A percentile compares a stretch with the other conserved stretches of the same genome.
Conservation (phyloP, 2,113 vertebrate species). For the Oryzias woworae region DNA sequence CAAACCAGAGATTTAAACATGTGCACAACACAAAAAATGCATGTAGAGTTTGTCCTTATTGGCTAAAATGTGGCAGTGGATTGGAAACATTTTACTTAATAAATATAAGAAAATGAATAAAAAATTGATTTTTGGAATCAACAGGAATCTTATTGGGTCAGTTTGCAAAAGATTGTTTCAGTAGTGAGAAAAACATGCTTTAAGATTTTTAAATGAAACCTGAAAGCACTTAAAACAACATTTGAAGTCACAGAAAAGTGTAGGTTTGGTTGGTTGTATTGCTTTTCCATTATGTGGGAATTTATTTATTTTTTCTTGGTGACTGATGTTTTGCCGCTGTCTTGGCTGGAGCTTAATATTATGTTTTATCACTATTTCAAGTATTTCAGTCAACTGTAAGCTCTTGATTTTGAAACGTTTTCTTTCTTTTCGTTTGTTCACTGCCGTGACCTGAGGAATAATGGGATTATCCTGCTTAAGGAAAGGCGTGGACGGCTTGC, state of each 20-base stretch:
- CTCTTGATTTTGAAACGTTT: slow-evolving; percentile 67
- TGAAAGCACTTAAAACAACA: too few species aligned
- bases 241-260: too few species aligned
- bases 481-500: slow-evolving; percentile 58
- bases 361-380: slow-evolving; percentile 58
- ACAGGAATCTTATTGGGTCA: too few species aligned
- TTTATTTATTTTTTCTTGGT: slow-evolving; percentile 38
- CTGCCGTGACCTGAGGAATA: slow-evolving; percentile 61
- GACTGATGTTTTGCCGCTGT: slow-evolving; percentile 64
- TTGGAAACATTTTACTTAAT: too few species aligned
- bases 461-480: slow-evolving; percentile 70
- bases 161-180: too few species aligned
- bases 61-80: too few species aligned
- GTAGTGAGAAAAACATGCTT: too few species aligned
- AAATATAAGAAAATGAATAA: too few species aligned
- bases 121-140: too few species aligned
- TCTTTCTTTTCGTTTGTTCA: slow-evolving; percentile 36
- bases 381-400: slow-evolving; percentile 58
- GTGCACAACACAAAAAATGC: not conserved
- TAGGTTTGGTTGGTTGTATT: slow-evolving; percentile 10
- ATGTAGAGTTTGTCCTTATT: too few species aligned
- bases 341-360: slow-evolving; percentile 54
- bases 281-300: slow-evolving; percentile 57
- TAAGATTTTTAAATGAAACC: too few species aligned
- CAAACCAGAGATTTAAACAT: slow-evolving; percentile 5